Evolutionary conservation across 2,888 invertebrate species (phyloP), one percentile per base, ranked within the genome.

Genomic region (Latrodectus elegans): DNA sequence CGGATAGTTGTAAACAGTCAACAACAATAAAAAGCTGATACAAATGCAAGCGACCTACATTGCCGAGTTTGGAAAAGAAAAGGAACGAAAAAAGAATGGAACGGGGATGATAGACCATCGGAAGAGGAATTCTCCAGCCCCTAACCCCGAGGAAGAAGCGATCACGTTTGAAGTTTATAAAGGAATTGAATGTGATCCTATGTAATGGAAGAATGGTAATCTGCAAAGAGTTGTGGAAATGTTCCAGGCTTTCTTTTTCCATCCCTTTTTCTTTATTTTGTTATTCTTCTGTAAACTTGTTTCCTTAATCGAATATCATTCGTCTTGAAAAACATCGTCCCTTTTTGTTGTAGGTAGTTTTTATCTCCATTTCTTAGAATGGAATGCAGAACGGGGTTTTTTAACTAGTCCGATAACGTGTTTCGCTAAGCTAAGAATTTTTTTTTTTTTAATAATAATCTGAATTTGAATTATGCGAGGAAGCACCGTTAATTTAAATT

Each of bases 131-230:
- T 68, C 22, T 14, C 14, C 17, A 11, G 10, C n/a, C n/a, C n/a
- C n/a, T n/a, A 60, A 6, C 60, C 14, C 12, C 10, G 6, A 60
- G n/a, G n/a, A 60, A n/a, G n/a, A 71, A 38, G 51, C n/a, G 38
- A 71, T 71, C 71, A 71, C 71, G 71, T 71, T 71, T 71, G 71
- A 51, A 51, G 71, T 71, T 71, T 71, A 71, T 71, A 77, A 60
- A 68, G 65, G 65, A 77, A 67, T 52, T 65, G 77, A 67, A 67
- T 77, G 67, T 67, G 53, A 77, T 67, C 26, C 52, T 14, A 52
- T 52, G 67, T 60, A 68, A 77, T 68, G 77, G 75, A 75, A 64
- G 77, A 77, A 77, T 53, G 22, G 68, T 60, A 60, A 60, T 60
- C 60, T 60, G 12, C 60, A n/a, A 60, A 60, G 60, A 60, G 60